These are phyloP conservation scores for Chloropsis hardwickii DNA, from an alignment of 2,113 vertebrate genomes.

Conservation along the genomic window DNA sequence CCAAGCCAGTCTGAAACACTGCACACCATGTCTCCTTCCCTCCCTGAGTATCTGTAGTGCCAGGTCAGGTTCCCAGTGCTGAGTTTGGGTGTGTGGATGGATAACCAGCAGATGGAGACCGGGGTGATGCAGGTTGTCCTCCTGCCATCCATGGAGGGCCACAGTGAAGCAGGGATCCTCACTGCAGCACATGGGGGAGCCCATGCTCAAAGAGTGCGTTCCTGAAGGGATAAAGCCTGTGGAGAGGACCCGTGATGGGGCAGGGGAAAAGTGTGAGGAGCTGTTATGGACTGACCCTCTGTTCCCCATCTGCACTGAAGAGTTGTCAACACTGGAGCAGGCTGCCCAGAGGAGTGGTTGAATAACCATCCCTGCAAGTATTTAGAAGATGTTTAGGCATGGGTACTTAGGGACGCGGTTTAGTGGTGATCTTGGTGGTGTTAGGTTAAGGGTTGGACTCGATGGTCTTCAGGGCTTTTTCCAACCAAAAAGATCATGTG, in stretches of 20 bases:
- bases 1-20: neutral
- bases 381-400: fast-evolving
- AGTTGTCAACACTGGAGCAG: neutral
- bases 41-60: neutral
- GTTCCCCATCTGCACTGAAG: neutral
- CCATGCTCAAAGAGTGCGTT: neutral
- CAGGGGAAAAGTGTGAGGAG: neutral
- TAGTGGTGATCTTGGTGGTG: neutral
- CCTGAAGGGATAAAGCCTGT: neutral
- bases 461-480: neutral
- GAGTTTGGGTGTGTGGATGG: neutral
- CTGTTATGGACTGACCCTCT: neutral
- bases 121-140: fast-evolving
- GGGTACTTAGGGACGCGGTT: neutral
- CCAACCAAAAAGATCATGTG: neutral
- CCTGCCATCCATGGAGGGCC: neutral
- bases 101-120: neutral
- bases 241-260: neutral
- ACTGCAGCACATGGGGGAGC: fast-evolving
- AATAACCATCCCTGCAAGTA: neutral
- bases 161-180: neutral
- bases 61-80: neutral
- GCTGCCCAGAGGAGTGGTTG: neutral
- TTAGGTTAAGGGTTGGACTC: neutral
- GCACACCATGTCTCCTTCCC: neutral